Evolutionary conservation across 2,113 vertebrate species (phyloP).

Genomic region (Proteles cristata): DNA sequence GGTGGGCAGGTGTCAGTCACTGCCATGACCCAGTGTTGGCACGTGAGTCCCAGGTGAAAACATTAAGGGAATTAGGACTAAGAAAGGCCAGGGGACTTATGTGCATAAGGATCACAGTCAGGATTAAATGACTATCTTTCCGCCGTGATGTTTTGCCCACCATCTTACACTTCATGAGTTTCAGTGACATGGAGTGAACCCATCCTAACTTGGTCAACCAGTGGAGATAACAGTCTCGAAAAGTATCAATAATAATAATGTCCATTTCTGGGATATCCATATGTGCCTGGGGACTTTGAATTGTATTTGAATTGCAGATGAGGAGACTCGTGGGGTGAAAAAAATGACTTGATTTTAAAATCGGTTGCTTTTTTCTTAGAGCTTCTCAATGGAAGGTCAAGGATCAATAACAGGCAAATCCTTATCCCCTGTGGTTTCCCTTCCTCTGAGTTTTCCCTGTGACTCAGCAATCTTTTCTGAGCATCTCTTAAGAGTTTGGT

Average conservation of each 20-base stretch:
- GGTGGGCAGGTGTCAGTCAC: background rate
- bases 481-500: background rate
- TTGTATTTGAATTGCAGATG: background rate
- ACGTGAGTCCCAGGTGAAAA: background rate
- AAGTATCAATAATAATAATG: background rate
- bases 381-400: conserved; percentile 42
- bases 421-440: background rate
- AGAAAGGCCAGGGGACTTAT: background rate
- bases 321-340: background rate
- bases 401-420: conserved; percentile 32
- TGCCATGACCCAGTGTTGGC: background rate
- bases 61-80: background rate
- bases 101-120: background rate
- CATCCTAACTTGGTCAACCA: background rate
- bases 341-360: background rate
- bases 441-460: background rate
- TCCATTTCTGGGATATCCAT: background rate
- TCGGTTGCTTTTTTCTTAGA: background rate
- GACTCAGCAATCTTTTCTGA: background rate
- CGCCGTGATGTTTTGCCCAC: background rate
- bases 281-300: background rate
- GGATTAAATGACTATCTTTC: background rate
- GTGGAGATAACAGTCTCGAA: background rate
- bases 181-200: background rate
- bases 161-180: background rate